A percentile compares a stretch with the other conserved stretches of the same genome.
Evolutionary conservation across 2,888 invertebrate genomes (phyloP).

Genomic region (Cotesia congregata): DNA sequence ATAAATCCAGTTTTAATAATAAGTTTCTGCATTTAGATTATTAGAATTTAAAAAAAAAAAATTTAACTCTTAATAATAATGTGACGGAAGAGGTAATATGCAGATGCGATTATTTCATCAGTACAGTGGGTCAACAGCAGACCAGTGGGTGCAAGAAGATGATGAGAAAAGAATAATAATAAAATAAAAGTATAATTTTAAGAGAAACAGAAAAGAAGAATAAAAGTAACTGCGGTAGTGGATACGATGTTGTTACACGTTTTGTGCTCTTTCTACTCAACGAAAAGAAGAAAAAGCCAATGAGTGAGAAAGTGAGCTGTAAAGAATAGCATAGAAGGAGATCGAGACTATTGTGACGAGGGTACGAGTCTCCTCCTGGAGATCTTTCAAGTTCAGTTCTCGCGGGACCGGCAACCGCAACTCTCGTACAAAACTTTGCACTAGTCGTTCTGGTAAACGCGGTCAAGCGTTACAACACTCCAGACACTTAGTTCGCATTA

Average conservation of each 20-base stretch:
- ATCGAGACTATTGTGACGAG: conserved; percentile 26
- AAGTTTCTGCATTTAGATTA: neutral
- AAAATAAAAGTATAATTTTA: neutral
- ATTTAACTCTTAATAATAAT: neutral
- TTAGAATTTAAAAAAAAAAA: neutral
- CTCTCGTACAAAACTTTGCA: neutral
- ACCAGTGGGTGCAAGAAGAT: conserved; percentile 10
- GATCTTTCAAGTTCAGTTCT: conserved; percentile 48
- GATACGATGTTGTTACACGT: neutral
- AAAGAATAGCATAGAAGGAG: conserved; percentile 12
- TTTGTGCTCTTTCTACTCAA: neutral
- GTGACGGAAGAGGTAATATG: neutral
- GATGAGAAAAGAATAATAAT: neutral
- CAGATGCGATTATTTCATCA: conserved; percentile 13
- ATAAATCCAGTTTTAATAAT: neutral
- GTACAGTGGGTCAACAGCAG: conserved; percentile 23
- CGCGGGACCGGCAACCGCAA: conserved; percentile 44
- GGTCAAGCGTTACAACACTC: neutral
- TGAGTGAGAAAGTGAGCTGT: conserved; percentile 18
- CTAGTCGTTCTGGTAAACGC: neutral
- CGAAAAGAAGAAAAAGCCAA: conserved; percentile 6
- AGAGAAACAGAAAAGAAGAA: neutral
- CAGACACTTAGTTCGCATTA: neutral
- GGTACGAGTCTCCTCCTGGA: conserved; percentile 35
- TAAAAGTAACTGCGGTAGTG: conserved; percentile 6